Conservation (phyloP, 2,888 invertebrate genomes). For the Pheosia gnoma region DNA sequence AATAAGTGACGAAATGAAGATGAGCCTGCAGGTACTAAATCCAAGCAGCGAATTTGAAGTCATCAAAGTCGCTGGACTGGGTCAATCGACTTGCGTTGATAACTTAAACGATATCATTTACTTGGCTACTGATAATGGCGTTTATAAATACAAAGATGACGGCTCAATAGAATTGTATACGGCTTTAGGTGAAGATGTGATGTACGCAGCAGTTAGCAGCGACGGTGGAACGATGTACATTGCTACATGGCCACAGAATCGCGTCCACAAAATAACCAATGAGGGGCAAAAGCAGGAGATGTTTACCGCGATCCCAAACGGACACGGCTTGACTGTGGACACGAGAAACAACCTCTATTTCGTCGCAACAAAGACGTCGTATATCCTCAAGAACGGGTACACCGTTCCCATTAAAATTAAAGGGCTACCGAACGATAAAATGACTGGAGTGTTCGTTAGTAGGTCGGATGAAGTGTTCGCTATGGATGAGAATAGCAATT, state of each 20-base stretch:
- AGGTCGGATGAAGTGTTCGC: conserved; percentile 69
- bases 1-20: conserved; percentile 74
- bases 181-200: conserved; percentile 73
- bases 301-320: conserved; percentile 68
- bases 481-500: conserved; percentile 74
- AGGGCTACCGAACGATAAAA: conserved; percentile 66
- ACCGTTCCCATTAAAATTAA: conserved; percentile 69
- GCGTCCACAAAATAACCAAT: conserved; percentile 68
- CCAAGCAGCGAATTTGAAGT: conserved; percentile 60
- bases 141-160: conserved; percentile 73
- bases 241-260: conserved; percentile 77
- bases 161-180: conserved; percentile 61
- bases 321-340: conserved; percentile 72
- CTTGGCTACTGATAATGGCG: conserved; percentile 76
- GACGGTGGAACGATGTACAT: conserved; percentile 69
- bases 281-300: conserved; percentile 64
- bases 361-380: conserved; percentile 70
- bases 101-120: conserved; percentile 77
- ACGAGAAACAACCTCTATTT: conserved; percentile 73
- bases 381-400: conserved; percentile 61
- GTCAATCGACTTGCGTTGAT: conserved; percentile 75
- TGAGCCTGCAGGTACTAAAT: conserved; percentile 66
- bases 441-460: conserved; percentile 71
- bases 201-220: conserved; percentile 68
- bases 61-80: conserved; percentile 70